Percentiles rank a stretch among this genome's conserved stretches.
Evolutionary conservation across 2,113 vertebrate species (phyloP).

Genomic region (Tautogolabrus adspersus): DNA sequence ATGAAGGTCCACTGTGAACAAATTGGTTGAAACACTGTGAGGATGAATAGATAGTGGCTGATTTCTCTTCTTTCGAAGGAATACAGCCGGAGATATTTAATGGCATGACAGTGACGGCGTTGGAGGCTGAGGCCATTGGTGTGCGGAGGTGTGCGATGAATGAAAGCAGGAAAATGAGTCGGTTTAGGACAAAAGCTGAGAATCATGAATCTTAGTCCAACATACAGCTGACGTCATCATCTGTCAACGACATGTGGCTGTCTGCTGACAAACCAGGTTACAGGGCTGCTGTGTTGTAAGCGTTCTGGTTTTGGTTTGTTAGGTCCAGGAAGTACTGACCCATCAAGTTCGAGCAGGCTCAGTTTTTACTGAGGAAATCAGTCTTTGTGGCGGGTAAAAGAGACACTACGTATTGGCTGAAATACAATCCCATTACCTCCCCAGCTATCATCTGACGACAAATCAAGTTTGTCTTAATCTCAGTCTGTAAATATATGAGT

Average conservation of each 20-base stretch:
- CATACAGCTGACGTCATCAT: background rate
- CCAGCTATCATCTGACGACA: too few species aligned
- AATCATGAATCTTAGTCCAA: background rate
- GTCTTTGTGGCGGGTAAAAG: too few species aligned
- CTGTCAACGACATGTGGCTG: background rate
- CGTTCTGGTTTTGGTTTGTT: too few species aligned
- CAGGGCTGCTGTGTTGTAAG: too few species aligned
- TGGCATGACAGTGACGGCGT: constrained; percentile 35
- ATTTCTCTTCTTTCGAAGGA: constrained; percentile 43
- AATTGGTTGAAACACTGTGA: constrained; percentile 2
- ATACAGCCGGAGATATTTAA: constrained; percentile 42
- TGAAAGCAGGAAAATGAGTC: constrained; percentile 23
- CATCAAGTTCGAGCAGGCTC: too few species aligned
- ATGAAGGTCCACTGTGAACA: background rate
- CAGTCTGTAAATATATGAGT: too few species aligned
- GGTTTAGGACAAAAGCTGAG: constrained; percentile 1
- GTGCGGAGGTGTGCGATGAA: constrained; percentile 42
- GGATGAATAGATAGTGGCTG: constrained; percentile 24
- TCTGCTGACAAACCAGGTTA: background rate
- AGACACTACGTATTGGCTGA: too few species aligned
- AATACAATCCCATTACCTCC: too few species aligned
- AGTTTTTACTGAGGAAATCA: too few species aligned
- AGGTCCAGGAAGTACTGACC: too few species aligned
- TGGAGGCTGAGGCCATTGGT: constrained; percentile 55
- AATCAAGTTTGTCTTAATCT: too few species aligned